phyloP scores from a whole-genome alignment of 2,888 invertebrate genomes.

The Furcula furcula region DNA sequence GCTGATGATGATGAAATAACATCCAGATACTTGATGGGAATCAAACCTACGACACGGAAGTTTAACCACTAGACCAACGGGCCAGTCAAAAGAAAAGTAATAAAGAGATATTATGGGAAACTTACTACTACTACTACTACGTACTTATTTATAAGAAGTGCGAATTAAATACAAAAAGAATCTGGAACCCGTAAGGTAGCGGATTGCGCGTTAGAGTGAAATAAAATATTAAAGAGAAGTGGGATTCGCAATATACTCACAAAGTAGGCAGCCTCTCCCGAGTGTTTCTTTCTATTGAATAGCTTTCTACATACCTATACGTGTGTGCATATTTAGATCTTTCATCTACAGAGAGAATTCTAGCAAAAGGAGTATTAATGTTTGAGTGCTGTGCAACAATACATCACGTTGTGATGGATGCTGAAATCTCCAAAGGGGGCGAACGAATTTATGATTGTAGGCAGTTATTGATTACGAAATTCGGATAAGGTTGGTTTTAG shows the following conservation, averaged over 20 bases:
- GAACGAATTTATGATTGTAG: too few species aligned
- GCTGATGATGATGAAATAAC: too few species aligned
- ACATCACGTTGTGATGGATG: constrained; percentile 4
- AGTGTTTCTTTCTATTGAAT: constrained; percentile 46
- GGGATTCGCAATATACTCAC: constrained; percentile 50
- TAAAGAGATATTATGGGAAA: too few species aligned
- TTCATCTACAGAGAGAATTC: constrained; percentile 19
- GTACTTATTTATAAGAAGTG: constrained; percentile 15
- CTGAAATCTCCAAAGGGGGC: not conserved
- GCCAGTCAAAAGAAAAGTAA: too few species aligned
- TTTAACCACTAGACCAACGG: too few species aligned
- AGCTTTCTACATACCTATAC: constrained; percentile 20
- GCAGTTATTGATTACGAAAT: too few species aligned
- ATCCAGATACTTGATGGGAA: too few species aligned
- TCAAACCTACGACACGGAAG: too few species aligned
- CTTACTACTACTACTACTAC: too few species aligned
- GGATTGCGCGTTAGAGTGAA: constrained; percentile 55
- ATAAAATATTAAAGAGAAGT: constrained; percentile 60
- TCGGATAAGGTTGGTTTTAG: too few species aligned
- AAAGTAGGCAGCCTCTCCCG: constrained; percentile 35
- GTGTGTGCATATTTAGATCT: constrained; percentile 19
- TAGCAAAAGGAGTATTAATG: constrained; percentile 21
- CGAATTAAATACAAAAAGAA: constrained; percentile 19
- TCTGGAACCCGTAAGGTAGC: constrained; percentile 29
- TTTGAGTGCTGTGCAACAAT: constrained; percentile 26